Conservation (phyloP, 2,888 invertebrate genomes). For the Meteorus cinctellus region DNA sequence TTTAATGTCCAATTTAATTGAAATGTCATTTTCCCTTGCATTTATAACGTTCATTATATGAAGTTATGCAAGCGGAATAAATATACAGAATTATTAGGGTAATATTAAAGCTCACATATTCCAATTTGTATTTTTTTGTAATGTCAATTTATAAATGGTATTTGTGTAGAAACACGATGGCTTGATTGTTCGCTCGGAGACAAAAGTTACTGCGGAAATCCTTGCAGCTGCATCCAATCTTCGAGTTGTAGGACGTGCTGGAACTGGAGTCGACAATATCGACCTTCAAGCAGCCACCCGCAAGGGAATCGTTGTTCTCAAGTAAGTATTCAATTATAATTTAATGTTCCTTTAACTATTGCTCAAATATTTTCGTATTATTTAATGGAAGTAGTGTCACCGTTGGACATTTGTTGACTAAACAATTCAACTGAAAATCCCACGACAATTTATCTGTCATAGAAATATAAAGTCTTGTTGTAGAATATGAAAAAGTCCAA, state of each 20-base stretch:
- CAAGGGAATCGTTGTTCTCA: constrained; percentile 91
- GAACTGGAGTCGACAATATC: constrained; percentile 98
- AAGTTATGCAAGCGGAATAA: no score
- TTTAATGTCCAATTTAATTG: no score
- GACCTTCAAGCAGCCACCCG: constrained; percentile 90
- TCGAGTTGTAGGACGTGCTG: constrained; percentile 95
- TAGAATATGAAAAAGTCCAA: no score
- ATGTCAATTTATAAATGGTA: not conserved
- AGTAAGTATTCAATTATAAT: constrained; percentile 79
- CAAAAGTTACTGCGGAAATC: constrained; percentile 93
- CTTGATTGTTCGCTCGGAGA: constrained; percentile 94
- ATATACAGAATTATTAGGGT: no score
- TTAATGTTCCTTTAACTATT: not conserved
- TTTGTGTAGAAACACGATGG: constrained; percentile 88
- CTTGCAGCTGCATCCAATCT: constrained; percentile 84
- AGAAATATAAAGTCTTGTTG: no score
- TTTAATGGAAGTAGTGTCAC: not conserved
- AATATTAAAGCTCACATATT: not conserved
- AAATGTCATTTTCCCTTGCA: no score
- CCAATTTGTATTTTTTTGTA: not conserved
- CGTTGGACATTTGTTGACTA: no score
- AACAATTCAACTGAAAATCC: no score
- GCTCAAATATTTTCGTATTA: constrained; percentile 13
- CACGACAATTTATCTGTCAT: no score
- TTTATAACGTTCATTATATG: no score